Percentiles rank a stretch among this genome's conserved stretches.
phyloP scores from a whole-genome alignment of 2,797 vertebrate genomes.

The Crenuchus spilurus region DNA sequence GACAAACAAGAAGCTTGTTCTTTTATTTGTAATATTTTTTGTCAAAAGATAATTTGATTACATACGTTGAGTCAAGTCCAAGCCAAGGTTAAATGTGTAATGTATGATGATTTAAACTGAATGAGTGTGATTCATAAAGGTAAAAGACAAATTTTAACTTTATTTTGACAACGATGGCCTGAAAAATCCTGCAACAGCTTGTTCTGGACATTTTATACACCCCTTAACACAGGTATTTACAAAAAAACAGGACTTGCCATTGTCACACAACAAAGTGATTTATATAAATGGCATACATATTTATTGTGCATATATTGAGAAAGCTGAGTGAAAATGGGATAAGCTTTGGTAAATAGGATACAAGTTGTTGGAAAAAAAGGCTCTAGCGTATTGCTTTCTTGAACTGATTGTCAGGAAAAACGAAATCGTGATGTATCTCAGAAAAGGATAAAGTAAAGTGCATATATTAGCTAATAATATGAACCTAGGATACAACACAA shows the following conservation, averaged over 20 bases:
- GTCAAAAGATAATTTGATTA: no score
- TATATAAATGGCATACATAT: constrained; percentile 32
- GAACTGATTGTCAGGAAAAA: constrained; percentile 58
- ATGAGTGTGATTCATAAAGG: not conserved
- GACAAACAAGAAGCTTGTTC: no score
- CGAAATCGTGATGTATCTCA: constrained; percentile 40
- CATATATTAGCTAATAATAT: constrained; percentile 64
- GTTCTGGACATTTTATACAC: constrained; percentile 9
- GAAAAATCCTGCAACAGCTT: not conserved
- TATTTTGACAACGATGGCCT: constrained; percentile 1
- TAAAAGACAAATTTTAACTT: not conserved
- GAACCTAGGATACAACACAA: not conserved
- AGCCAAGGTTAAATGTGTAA: no score
- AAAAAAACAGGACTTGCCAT: not conserved
- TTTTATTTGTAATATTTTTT: no score
- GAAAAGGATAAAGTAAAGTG: constrained; percentile 56
- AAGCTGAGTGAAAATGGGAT: constrained; percentile 26
- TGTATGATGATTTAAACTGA: no score
- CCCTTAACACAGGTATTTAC: not conserved
- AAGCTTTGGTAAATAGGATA: constrained; percentile 40
- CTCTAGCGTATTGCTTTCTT: constrained; percentile 17
- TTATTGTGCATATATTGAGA: constrained; percentile 53
- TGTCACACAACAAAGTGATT: not conserved
- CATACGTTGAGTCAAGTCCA: no score
- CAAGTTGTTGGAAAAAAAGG: constrained; percentile 33